Conservation (phyloP, 2,113 vertebrate genomes). For the Coracopsis vasa region DNA sequence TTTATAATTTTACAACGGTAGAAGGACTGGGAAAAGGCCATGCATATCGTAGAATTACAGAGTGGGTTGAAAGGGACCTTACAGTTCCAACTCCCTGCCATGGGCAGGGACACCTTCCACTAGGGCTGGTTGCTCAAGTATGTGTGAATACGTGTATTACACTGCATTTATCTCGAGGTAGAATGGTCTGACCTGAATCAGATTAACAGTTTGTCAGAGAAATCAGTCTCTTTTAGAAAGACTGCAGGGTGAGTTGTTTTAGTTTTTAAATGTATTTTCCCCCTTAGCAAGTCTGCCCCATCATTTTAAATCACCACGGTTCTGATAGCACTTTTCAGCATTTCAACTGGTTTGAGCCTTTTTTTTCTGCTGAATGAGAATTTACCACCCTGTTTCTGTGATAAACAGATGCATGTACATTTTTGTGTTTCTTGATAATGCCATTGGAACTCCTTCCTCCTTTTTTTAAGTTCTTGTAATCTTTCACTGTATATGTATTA, state of each 20-base stretch:
- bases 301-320: not conserved
- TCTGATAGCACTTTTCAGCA: accelerated
- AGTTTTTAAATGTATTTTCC: not conserved
- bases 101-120: not conserved
- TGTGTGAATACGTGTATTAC: not conserved
- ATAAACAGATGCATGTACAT: not conserved
- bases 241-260: not conserved
- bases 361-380: not conserved
- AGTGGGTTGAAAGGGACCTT: not conserved
- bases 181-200: not conserved
- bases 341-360: not conserved
- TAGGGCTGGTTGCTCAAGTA: not conserved
- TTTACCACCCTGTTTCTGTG: not conserved
- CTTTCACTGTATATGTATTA: not conserved
- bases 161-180: not conserved
- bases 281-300: accelerated
- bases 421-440: not conserved
- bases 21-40: not conserved
- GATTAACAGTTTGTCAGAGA: not conserved
- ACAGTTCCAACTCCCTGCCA: not conserved
- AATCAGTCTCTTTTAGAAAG: not conserved
- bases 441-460: not conserved
- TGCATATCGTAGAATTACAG: not conserved
- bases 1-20: not conserved
- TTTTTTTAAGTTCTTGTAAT: not conserved